Conservation (phyloP, 2,888 invertebrate species). For the Leucozona laternaria region DNA sequence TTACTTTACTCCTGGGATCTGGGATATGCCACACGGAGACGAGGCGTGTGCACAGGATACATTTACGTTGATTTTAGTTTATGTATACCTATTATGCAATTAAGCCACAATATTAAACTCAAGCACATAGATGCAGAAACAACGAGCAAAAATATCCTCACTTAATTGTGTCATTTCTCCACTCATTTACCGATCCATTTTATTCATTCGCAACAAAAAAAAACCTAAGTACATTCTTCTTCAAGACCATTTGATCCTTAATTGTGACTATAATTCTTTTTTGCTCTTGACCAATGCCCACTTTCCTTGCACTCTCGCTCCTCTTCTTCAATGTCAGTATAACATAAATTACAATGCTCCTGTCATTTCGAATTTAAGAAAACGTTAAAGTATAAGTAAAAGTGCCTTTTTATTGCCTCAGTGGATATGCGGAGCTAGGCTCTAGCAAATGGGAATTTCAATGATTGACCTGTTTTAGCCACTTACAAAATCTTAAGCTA, state of each 20-base stretch:
- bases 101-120: conserved; percentile 44
- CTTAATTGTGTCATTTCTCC: conserved; percentile 37
- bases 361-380: conserved; percentile 62
- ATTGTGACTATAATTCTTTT: conserved; percentile 70
- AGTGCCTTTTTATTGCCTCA: conserved; percentile 15
- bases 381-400: conserved; percentile 1
- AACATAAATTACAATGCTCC: conserved; percentile 63
- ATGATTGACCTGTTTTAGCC: too few species aligned
- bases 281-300: conserved; percentile 57
- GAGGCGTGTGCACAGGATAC: background rate
- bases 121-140: conserved; percentile 7
- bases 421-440: too few species aligned
- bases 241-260: conserved; percentile 65
- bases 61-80: conserved; percentile 17
- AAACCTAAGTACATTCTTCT: conserved; percentile 10
- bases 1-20: conserved; percentile 50
- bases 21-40: background rate
- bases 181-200: conserved; percentile 44
- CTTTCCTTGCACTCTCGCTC: background rate
- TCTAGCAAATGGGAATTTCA: too few species aligned
- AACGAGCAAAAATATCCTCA: conserved; percentile 15
- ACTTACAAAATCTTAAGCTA: too few species aligned
- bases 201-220: conserved; percentile 21
- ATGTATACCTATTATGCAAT: conserved; percentile 9
- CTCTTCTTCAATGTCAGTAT: conserved; percentile 5